Conservation (phyloP, 2,797 vertebrate species). For the Cuniculus paca region DNA sequence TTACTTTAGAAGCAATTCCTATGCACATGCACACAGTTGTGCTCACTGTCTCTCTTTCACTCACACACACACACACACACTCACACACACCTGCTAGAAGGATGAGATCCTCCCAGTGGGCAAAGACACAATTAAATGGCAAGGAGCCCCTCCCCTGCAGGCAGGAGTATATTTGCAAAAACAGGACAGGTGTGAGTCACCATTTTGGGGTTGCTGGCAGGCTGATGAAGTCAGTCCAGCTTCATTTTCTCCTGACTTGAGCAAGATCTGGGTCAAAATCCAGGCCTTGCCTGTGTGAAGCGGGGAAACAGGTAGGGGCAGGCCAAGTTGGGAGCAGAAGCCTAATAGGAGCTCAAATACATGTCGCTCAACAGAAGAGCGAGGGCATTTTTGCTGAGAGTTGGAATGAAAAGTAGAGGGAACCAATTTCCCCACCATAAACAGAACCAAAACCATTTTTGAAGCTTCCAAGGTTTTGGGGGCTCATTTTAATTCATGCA, state of each 20-base stretch:
- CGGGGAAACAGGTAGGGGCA: neutral
- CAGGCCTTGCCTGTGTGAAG: neutral
- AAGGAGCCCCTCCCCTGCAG: neutral
- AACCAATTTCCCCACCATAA: constrained; percentile 5
- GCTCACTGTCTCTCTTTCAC: no score
- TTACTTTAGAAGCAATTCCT: constrained; percentile 28
- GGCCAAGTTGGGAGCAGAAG: neutral
- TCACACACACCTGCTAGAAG: neutral
- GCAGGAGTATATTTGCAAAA: constrained; percentile 40
- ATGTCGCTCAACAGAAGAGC: neutral
- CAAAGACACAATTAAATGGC: neutral
- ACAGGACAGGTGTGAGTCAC: constrained; percentile 64
- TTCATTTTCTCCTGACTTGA: constrained; percentile 53
- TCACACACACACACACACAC: neutral
- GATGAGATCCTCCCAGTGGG: neutral
- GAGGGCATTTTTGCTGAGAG: neutral
- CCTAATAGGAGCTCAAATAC: neutral
- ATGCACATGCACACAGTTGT: neutral
- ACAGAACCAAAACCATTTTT: constrained; percentile 26
- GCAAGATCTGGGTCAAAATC: constrained; percentile 62
- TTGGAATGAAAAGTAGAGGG: constrained; percentile 35
- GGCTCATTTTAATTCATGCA: constrained; percentile 46
- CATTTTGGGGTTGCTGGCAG: neutral
- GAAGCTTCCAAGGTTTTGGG: constrained; percentile 2
- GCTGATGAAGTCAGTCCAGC: constrained; percentile 13